phyloP scores from a whole-genome alignment of 2,888 invertebrate species.

The Sphaeridia pumilis region DNA sequence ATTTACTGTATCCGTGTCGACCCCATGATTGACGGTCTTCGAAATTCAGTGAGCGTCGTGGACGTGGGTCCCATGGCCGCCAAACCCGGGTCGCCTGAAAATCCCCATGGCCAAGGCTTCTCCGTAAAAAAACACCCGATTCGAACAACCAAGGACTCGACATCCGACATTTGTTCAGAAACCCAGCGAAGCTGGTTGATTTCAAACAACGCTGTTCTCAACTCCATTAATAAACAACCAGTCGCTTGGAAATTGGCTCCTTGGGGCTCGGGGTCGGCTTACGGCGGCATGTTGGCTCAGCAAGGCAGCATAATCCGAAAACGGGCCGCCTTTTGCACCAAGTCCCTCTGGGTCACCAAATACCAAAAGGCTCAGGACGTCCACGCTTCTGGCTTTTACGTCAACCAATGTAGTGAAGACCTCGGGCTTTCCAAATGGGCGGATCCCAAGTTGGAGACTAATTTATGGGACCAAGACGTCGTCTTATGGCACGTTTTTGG shows the following conservation, averaged over 20 bases:
- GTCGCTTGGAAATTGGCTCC: slow-evolving; percentile 32
- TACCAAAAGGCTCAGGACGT: slow-evolving; percentile 21
- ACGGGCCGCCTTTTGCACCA: slow-evolving; percentile 26
- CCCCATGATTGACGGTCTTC: slow-evolving; percentile 27
- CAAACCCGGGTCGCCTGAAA: slow-evolving; percentile 14
- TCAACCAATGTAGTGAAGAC: slow-evolving; percentile 24
- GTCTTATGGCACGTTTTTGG: slow-evolving; percentile 33
- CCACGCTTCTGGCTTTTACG: slow-evolving; percentile 24
- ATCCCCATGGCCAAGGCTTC: slow-evolving; percentile 32
- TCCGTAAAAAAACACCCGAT: background rate
- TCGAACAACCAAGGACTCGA: background rate
- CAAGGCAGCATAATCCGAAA: slow-evolving; percentile 23
- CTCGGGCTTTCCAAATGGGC: slow-evolving; percentile 15
- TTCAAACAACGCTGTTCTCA: slow-evolving; percentile 20
- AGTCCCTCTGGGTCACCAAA: slow-evolving; percentile 28
- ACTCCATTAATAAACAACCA: slow-evolving; percentile 24
- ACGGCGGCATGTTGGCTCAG: slow-evolving; percentile 15
- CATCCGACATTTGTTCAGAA: background rate
- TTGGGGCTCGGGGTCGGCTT: slow-evolving; percentile 9
- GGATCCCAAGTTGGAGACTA: background rate
- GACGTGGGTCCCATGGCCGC: slow-evolving; percentile 23
- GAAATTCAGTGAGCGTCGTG: slow-evolving; percentile 21
- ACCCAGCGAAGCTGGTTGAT: slow-evolving; percentile 27
- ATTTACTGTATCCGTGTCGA: slow-evolving; percentile 12
- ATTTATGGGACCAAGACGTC: slow-evolving; percentile 23